These are phyloP conservation scores for Chaetura pelagica DNA, from an alignment of 2,113 vertebrate species.

Conservation along the genomic window DNA sequence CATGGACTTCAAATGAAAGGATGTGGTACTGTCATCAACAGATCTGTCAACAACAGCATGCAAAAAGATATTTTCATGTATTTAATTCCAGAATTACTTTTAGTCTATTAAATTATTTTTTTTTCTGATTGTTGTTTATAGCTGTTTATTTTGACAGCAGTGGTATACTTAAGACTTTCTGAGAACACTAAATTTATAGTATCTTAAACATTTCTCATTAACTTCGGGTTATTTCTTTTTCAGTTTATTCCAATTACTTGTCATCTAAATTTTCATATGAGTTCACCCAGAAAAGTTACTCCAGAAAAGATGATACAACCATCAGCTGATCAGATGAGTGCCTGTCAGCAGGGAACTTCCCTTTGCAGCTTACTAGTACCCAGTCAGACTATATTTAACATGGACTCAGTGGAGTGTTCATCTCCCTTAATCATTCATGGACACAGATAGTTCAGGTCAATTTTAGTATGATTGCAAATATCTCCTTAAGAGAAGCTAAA, in stretches of 20 bases:
- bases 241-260: background rate
- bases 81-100: background rate
- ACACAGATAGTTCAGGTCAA: background rate
- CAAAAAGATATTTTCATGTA: background rate
- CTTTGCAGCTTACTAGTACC: background rate
- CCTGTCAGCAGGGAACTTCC: background rate
- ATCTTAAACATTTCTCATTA: background rate
- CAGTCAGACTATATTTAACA: background rate
- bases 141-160: background rate
- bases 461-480: background rate
- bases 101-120: background rate
- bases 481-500: background rate
- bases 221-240: background rate
- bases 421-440: background rate
- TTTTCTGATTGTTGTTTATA: background rate
- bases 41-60: background rate
- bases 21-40: background rate
- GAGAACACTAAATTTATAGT: background rate
- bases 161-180: background rate
- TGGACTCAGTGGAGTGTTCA: background rate
- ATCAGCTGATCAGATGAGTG: background rate
- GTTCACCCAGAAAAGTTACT: background rate
- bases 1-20: background rate
- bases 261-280: background rate
- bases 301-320: background rate